These are phyloP conservation scores for Yponomeuta malinellus DNA, from an alignment of 2,888 invertebrate genomes.

Conservation along the genomic window DNA sequence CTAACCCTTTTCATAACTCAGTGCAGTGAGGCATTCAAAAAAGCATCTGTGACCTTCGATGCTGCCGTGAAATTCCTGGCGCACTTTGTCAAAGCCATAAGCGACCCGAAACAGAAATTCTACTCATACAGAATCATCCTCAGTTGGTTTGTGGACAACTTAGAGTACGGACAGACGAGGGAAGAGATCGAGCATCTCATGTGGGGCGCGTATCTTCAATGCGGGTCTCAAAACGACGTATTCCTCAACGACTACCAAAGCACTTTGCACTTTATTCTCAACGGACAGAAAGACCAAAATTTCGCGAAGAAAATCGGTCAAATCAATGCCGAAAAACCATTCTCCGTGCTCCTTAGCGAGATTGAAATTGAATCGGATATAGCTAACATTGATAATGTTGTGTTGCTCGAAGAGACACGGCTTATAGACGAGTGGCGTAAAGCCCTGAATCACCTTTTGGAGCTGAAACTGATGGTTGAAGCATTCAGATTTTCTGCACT, in stretches of 20 bases:
- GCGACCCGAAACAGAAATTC: slow-evolving; percentile 64
- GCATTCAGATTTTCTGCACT: slow-evolving; percentile 76
- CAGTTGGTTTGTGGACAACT: slow-evolving; percentile 64
- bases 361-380: slow-evolving; percentile 65
- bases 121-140: slow-evolving; percentile 64
- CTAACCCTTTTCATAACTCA: slow-evolving; percentile 72
- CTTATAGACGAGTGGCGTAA: slow-evolving; percentile 59
- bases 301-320: slow-evolving; percentile 45
- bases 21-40: slow-evolving; percentile 78
- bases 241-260: slow-evolving; percentile 52
- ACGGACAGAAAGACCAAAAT: slow-evolving; percentile 51
- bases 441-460: slow-evolving; percentile 72
- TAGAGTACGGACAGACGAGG: slow-evolving; percentile 51
- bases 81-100: slow-evolving; percentile 68
- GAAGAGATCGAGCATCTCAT: slow-evolving; percentile 65
- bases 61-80: slow-evolving; percentile 79
- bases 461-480: slow-evolving; percentile 73
- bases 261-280: slow-evolving; percentile 53
- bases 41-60: slow-evolving; percentile 76
- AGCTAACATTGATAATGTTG: slow-evolving; percentile 55
- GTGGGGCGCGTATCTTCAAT: slow-evolving; percentile 62
- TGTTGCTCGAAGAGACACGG: slow-evolving; percentile 52
- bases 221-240: slow-evolving; percentile 38
- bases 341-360: slow-evolving; percentile 53
- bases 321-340: slow-evolving; percentile 47